Percentiles rank a stretch among this genome's conserved stretches.
These are phyloP conservation scores for Azemiops feae DNA, from an alignment of 2,113 vertebrate genomes.

Conservation along the genomic window DNA sequence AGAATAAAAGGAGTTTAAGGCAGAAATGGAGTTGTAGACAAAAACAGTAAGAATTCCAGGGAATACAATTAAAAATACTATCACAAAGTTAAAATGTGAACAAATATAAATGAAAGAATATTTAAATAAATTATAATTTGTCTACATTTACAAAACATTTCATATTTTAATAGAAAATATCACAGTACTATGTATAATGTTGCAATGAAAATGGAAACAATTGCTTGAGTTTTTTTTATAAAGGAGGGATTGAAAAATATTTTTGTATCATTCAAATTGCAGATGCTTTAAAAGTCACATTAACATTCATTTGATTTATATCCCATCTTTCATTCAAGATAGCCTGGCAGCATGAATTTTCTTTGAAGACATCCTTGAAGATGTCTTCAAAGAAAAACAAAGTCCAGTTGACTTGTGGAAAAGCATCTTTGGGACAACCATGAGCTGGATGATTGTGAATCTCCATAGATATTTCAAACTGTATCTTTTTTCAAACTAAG, in stretches of 20 bases:
- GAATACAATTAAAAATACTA: not conserved
- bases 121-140: not conserved
- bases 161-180: not conserved
- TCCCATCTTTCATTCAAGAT: not conserved
- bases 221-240: not conserved
- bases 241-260: not conserved
- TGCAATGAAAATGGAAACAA: not conserved
- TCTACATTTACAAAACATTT: not conserved
- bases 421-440: not conserved
- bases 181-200: not conserved
- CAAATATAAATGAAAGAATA: not conserved
- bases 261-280: not conserved
- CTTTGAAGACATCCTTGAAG: not conserved
- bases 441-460: not conserved
- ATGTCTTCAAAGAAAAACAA: not conserved
- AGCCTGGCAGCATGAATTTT: not conserved
- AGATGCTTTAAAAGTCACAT: not conserved
- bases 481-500: not conserved
- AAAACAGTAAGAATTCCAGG: not conserved
- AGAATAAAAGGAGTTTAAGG: not conserved
- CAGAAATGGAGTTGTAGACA: not conserved
- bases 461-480: not conserved
- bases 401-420: too few relatives aligned
- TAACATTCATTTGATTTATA: not conserved
- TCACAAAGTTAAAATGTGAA: not conserved